These are phyloP conservation scores for Heliconius aoede DNA, from an alignment of 2,888 invertebrate genomes.

Conservation along the genomic window DNA sequence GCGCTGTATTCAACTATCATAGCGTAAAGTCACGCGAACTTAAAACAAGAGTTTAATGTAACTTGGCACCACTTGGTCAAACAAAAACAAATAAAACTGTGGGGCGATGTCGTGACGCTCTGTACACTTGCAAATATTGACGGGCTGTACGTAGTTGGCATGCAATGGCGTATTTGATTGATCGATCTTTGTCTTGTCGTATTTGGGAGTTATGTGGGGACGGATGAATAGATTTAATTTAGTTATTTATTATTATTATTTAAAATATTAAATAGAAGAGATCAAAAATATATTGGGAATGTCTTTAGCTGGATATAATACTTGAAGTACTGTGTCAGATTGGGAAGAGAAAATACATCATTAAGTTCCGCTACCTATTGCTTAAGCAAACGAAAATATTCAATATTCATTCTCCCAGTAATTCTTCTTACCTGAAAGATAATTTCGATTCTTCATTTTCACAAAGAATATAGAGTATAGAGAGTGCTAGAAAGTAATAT, in stretches of 20 bases:
- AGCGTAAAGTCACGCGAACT: constrained; percentile 72
- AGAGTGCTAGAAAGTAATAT: too few relatives aligned
- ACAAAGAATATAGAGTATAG: too few relatives aligned
- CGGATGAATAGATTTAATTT: constrained; percentile 24
- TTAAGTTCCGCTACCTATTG: too few relatives aligned
- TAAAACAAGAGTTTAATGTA: constrained; percentile 55
- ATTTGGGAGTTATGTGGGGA: constrained; percentile 6
- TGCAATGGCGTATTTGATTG: constrained; percentile 77
- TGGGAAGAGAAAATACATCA: too few relatives aligned
- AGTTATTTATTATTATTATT: background rate
- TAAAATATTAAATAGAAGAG: background rate
- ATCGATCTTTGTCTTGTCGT: constrained; percentile 62
- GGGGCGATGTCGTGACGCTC: constrained; percentile 68
- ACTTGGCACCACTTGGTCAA: constrained; percentile 59
- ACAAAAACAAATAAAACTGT: constrained; percentile 72
- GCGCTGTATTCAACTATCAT: constrained; percentile 66
- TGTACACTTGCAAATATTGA: constrained; percentile 74
- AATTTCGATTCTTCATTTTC: too few relatives aligned
- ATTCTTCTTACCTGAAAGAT: too few relatives aligned
- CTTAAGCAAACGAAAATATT: too few relatives aligned
- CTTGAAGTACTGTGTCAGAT: too few relatives aligned
- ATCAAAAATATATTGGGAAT: too few relatives aligned
- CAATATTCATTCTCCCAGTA: too few relatives aligned
- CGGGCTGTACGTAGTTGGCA: constrained; percentile 55
- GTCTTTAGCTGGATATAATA: too few relatives aligned